Conservation (phyloP, 2,113 vertebrate genomes). For the Oreotrochilus melanogaster region DNA sequence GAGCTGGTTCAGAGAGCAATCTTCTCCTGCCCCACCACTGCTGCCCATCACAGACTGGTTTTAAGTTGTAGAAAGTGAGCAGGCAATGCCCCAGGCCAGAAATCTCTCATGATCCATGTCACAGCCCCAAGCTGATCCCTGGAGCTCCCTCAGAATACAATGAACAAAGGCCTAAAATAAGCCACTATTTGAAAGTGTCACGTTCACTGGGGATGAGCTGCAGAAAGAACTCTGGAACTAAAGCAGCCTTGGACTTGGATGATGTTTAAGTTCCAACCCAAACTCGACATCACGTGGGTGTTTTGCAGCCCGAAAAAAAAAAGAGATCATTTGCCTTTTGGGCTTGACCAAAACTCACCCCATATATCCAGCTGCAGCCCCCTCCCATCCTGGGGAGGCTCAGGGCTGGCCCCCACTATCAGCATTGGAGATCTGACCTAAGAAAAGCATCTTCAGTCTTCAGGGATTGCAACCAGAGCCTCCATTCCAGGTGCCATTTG, state of each 20-base stretch:
- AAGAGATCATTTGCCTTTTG: not conserved
- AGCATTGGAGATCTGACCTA: rapidly evolving
- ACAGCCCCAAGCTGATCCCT: not conserved
- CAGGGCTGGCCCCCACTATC: not conserved
- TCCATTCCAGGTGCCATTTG: not conserved
- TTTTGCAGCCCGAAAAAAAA: not conserved
- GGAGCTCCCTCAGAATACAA: not conserved
- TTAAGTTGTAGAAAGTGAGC: not conserved
- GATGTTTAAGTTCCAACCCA: not conserved
- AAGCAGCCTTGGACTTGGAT: not conserved
- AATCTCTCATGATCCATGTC: not conserved
- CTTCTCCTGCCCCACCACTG: not conserved
- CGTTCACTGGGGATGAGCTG: not conserved
- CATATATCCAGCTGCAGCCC: not conserved
- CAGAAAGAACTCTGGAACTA: not conserved
- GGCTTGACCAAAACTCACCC: not conserved
- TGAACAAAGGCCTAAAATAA: not conserved
- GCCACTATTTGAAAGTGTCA: not conserved
- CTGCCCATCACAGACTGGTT: not conserved
- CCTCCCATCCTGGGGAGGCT: not conserved
- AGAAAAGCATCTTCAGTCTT: not conserved
- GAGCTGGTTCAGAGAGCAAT: not conserved
- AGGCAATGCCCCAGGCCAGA: not conserved
- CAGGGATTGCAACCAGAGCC: not conserved
- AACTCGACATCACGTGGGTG: rapidly evolving